phyloP scores from a whole-genome alignment of 2,888 invertebrate genomes.

The Luperina nickerlii region DNA sequence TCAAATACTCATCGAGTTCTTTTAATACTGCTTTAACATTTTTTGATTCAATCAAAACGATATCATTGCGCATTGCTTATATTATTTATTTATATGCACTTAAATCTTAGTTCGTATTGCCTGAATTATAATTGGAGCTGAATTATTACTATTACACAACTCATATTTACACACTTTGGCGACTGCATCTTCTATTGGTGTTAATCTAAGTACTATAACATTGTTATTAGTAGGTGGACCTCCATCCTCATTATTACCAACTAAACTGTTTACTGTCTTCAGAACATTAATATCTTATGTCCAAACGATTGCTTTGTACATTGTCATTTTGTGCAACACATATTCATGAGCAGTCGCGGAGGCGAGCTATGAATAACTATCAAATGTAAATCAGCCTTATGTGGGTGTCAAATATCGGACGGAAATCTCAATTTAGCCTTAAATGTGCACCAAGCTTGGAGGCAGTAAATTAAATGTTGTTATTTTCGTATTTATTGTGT shows the following conservation, averaged over 20 bases:
- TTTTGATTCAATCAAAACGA: background rate
- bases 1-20: background rate
- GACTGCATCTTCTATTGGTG: background rate
- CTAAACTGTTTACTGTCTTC: slow-evolving; percentile 8
- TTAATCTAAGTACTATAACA: background rate
- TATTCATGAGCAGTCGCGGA: slow-evolving; percentile 65
- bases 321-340: slow-evolving; percentile 66
- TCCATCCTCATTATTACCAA: slow-evolving; percentile 2
- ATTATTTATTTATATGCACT: background rate
- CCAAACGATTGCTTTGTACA: slow-evolving; percentile 37
- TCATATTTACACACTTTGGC: background rate
- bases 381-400: slow-evolving; percentile 73
- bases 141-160: background rate
- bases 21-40: background rate
- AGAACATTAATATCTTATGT: slow-evolving; percentile 35
- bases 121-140: background rate
- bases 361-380: slow-evolving; percentile 71
- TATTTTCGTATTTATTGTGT: slow-evolving; percentile 39
- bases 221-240: background rate
- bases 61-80: background rate
- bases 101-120: background rate
- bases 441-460: slow-evolving; percentile 48
- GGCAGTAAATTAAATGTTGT: slow-evolving; percentile 23
- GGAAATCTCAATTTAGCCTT: slow-evolving; percentile 73
- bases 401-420: slow-evolving; percentile 72